Conservation (phyloP, 1,140 invertebrate genomes). For the Lucilia cuprina region DNA sequence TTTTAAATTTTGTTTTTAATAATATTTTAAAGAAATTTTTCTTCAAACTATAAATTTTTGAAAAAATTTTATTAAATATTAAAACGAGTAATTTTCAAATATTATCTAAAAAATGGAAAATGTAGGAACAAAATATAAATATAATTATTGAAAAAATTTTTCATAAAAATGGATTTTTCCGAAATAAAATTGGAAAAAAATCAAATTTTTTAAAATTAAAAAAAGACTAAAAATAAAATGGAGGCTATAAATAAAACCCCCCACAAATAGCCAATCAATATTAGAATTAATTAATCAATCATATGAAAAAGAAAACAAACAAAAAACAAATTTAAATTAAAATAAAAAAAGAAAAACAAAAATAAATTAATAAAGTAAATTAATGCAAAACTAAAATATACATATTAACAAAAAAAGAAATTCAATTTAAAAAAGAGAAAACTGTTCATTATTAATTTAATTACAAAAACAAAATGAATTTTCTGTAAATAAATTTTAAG, state of each 20-base stretch:
- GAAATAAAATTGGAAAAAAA: too few relatives aligned
- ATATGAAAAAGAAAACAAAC: not conserved
- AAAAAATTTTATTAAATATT: too few relatives aligned
- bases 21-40: too few relatives aligned
- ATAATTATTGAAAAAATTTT: too few relatives aligned
- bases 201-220: too few relatives aligned
- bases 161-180: too few relatives aligned
- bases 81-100: too few relatives aligned
- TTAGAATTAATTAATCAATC: not conserved
- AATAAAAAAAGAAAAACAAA: not conserved
- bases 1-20: too few relatives aligned
- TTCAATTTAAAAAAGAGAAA: not conserved
- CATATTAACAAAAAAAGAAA: not conserved
- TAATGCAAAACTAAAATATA: not conserved
- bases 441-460: not conserved
- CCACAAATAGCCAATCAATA: conserved; percentile 7
- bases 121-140: too few relatives aligned
- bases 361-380: not conserved
- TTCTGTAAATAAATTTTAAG: not conserved
- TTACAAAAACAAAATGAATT: not conserved
- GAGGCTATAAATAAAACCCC: not conserved
- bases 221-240: too few relatives aligned
- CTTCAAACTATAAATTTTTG: too few relatives aligned
- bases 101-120: too few relatives aligned
- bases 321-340: conserved; percentile 7